Conservation (phyloP, 2,113 vertebrate genomes). For the Gorsachius goisagi region DNA sequence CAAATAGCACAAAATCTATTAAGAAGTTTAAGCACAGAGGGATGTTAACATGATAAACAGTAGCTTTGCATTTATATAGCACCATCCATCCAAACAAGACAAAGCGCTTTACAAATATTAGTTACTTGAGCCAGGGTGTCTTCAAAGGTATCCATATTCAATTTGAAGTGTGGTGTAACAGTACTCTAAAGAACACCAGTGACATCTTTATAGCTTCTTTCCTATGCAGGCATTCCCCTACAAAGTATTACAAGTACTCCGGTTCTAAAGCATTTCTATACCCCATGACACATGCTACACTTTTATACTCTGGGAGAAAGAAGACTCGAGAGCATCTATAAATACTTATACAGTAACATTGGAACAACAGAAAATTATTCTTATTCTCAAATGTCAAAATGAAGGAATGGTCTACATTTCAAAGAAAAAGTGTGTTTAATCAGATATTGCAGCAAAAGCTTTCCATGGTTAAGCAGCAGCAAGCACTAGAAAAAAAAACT, state of each 20-base stretch:
- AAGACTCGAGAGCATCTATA: background rate
- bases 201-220: background rate
- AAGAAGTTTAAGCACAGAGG: background rate
- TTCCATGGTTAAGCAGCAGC: background rate
- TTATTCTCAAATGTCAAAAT: background rate
- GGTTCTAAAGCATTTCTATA: background rate
- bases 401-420: background rate
- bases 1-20: background rate
- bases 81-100: conserved; percentile 56
- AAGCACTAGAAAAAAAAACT: background rate
- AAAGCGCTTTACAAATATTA: conserved; percentile 69
- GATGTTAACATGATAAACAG: background rate
- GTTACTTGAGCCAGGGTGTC: conserved; percentile 9
- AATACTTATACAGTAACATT: background rate
- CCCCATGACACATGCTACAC: background rate
- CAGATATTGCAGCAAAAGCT: background rate
- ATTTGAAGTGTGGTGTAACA: background rate
- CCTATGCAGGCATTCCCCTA: background rate
- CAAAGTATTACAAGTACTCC: background rate
- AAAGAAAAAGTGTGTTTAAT: background rate
- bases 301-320: background rate
- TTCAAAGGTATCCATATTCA: conserved; percentile 9
- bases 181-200: background rate
- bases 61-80: conserved; percentile 57
- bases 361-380: background rate